Evolutionary conservation across 2,113 vertebrate genomes (phyloP).

Genomic region (Centropus unirufus): DNA sequence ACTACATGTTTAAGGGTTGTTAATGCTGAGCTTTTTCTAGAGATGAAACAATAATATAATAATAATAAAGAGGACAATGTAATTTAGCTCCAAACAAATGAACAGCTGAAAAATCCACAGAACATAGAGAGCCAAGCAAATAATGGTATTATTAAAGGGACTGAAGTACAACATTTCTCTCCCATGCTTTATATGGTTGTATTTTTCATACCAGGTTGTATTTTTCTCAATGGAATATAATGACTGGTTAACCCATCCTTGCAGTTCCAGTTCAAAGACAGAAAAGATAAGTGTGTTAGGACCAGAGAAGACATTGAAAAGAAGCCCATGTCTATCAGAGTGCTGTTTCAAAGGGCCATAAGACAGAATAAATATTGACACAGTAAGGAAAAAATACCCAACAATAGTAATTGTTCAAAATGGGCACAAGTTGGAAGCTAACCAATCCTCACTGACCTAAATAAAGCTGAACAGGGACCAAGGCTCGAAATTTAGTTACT

Average conservation of each 20-base stretch:
- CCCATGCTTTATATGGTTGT: neutral
- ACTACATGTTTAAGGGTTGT: neutral
- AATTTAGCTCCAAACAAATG: neutral
- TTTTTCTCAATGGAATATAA: neutral
- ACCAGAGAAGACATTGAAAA: neutral
- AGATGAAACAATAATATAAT: neutral
- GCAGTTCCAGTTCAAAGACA: neutral
- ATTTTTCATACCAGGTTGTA: neutral
- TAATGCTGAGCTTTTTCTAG: neutral
- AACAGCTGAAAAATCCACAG: neutral
- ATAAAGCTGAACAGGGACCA: neutral
- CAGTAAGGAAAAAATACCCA: conserved; percentile 28
- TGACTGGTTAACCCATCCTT: neutral
- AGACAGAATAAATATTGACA: conserved; percentile 48
- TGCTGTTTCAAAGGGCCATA: neutral
- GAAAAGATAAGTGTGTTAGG: neutral
- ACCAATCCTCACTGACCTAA: neutral
- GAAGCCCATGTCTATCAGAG: neutral
- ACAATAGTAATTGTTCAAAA: conserved; percentile 48
- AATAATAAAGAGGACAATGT: neutral
- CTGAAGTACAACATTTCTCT: neutral
- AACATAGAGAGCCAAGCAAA: neutral
- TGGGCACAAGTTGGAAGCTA: neutral
- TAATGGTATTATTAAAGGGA: neutral
- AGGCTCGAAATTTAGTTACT: neutral